Evolutionary conservation across 2,888 invertebrate species (phyloP), one percentile per base, ranked within the genome.

Genomic region (Unio pictorum): DNA sequence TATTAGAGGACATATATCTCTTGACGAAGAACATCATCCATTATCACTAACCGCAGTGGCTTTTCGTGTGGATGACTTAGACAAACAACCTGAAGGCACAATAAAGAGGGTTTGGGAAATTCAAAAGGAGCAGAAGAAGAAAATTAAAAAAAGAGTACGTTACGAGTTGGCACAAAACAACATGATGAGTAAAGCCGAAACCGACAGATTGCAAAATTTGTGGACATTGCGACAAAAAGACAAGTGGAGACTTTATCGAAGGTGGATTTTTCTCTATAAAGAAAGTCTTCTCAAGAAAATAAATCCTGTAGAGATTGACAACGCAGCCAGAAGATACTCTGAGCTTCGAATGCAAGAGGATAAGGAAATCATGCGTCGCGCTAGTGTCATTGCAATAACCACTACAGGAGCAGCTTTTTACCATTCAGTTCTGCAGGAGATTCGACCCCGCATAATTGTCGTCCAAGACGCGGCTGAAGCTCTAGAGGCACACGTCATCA

Each of bases 391-490:
- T 66, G 88, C 87, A 8, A 87, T 89, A 87, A 89, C 88, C 23
- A 89, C 88, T 23, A 88, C 89, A 20, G 86, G 86, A 17, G 88
- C 89, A 26, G 88, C 89, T 4, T 75, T 84, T 55, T 88, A 87
- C 69, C 84, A 84, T 26, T 60, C 75, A 8, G 69, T 88, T 7
- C 78, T 89, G 54, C 67, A 11, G 76, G 77, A 81, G 45, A 82
- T 91, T 30, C 78, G 86, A n/a, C 90, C 90, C 8, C 81, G 83
- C 54, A 88, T 91, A 63, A 87, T 91, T 20, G 87, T 92, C 23
- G 94, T 96, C 2, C 96, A 96, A 89, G 97, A 97, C 91, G 96
- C 96, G 0, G 96, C 95, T 0, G 96, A 96, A 91, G 94, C 96
- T 0, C 89, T 96, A 55, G 97, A 97, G 87, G 92, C 94, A 0